Percentiles rank a stretch among this genome's conserved stretches.
These are phyloP conservation scores for Notarius quadriscutis DNA, from an alignment of 2,113 vertebrate genomes.

Conservation along the genomic window DNA sequence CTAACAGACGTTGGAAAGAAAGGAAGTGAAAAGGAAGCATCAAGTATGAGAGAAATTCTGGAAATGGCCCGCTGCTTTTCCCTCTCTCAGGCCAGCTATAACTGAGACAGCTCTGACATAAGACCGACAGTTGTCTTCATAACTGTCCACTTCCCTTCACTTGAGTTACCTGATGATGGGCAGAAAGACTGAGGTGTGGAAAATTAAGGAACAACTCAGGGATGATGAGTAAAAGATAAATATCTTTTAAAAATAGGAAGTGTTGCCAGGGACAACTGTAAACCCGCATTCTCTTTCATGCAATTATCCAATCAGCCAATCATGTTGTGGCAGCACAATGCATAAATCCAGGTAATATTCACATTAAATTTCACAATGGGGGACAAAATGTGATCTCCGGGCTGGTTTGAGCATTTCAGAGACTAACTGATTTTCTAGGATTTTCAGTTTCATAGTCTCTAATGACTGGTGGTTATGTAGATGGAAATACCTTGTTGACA, in stretches of 20 bases:
- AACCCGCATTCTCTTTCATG: no score
- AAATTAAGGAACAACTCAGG: not conserved
- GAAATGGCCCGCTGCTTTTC: constrained; percentile 11
- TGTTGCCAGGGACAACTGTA: not conserved
- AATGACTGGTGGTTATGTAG: not conserved
- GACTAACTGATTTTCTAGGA: not conserved
- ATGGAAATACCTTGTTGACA: not conserved
- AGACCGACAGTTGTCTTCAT: not conserved
- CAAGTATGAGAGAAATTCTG: not conserved
- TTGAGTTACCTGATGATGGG: not conserved
- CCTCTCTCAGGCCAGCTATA: constrained; percentile 20
- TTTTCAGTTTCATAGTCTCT: not conserved
- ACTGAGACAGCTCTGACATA: not conserved
- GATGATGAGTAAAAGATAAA: not conserved
- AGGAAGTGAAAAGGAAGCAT: not conserved
- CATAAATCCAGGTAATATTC: not conserved
- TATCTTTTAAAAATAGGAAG: not conserved
- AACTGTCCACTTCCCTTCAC: not conserved
- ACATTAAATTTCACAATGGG: not conserved
- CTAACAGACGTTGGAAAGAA: not conserved
- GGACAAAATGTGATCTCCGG: not conserved
- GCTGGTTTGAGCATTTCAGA: not conserved
- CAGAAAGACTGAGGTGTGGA: not conserved
- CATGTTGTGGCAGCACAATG: not conserved
- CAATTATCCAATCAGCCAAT: not conserved